phyloP scores from a whole-genome alignment of 2,888 invertebrate species.

The Pyrrhosoma nymphula region DNA sequence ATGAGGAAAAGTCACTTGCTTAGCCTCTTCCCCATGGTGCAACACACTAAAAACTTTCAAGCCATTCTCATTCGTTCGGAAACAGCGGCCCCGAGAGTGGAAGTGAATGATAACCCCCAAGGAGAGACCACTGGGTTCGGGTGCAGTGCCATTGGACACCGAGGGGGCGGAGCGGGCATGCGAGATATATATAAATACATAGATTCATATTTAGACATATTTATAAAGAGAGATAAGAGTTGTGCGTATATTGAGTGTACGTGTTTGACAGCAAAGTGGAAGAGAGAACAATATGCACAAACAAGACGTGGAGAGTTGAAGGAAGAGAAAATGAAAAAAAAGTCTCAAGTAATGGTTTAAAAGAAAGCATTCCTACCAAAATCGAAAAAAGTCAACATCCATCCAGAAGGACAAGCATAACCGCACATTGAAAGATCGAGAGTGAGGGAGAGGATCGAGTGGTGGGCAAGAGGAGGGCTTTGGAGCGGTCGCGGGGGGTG shows the following conservation, averaged over 20 bases:
- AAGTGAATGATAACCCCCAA: not conserved
- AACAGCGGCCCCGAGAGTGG: conserved; percentile 25
- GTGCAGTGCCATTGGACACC: conserved; percentile 28
- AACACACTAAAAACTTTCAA: conserved; percentile 54
- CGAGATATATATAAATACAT: not conserved
- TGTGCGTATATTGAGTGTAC: not conserved
- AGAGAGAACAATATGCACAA: not conserved
- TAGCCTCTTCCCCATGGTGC: conserved; percentile 55
- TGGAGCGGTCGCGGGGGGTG: no score
- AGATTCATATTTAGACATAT: not conserved
- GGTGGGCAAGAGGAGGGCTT: not conserved
- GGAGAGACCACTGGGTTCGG: not conserved
- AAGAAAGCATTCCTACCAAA: conserved; percentile 58
- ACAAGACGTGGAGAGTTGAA: conserved; percentile 5
- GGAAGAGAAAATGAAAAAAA: conserved; percentile 46
- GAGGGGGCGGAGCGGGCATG: conserved; percentile 46
- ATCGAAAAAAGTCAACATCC: conserved; percentile 49
- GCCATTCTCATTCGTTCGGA: conserved; percentile 61
- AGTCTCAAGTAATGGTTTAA: conserved; percentile 27
- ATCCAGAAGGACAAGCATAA: conserved; percentile 36
- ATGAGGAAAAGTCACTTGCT: conserved; percentile 48
- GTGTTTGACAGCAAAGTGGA: not conserved
- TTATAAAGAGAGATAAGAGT: not conserved
- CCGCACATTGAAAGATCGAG: not conserved
- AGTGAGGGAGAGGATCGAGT: not conserved